Base-by-base conservation (phyloP, 1,140 invertebrate species). In the Cyclina sinensis region DNA sequence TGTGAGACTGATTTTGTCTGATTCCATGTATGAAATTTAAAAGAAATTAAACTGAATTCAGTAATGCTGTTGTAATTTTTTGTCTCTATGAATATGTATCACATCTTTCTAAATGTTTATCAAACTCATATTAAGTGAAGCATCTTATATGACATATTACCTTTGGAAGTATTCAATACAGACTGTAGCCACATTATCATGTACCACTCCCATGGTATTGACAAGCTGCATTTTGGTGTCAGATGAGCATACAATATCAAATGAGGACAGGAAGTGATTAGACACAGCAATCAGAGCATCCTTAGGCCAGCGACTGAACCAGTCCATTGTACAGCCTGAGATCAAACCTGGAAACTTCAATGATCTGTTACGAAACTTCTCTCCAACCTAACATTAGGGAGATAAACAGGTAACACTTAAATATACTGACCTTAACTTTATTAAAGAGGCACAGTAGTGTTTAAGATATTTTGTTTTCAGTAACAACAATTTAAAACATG, bases 281-380 rank as follows among this genome's bases (percentile, higher is more conserved):
- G 98, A 98, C 14, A 99, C 99, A 65, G 98, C 97, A 39, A 99
- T 97, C 35, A 99, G 95, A 62, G 99, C 99, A 96, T 99, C 98
- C 95, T 97, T 97, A 0, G 99, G 99, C 99, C 99, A 99, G 30
- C 98, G 98, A 94, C 98, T 98, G 92, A 99, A 99, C 99, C 99
- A 99, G 94, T 99, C 98, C 90, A 99, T 98, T 0, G 98, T 99
- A 94, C 99, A 99, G 37, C 99, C 98, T 65, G 98, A 99, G 91
- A 99, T 99, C 24, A 99, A 96, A 48, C 98, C 98, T 14, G 99
- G 99, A 95, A 99, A 99, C 93, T 98, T 97, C 92, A 99, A 96
- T 3, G 98, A 98, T 89, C 98, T 93, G 97, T 97, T 98, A 32
- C 95, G 91, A 68, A 96, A 96, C 85, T 96, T 95, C 73, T 95